Base-by-base conservation (phyloP, 2,888 invertebrate species). In the Spodoptera littoralis region DNA sequence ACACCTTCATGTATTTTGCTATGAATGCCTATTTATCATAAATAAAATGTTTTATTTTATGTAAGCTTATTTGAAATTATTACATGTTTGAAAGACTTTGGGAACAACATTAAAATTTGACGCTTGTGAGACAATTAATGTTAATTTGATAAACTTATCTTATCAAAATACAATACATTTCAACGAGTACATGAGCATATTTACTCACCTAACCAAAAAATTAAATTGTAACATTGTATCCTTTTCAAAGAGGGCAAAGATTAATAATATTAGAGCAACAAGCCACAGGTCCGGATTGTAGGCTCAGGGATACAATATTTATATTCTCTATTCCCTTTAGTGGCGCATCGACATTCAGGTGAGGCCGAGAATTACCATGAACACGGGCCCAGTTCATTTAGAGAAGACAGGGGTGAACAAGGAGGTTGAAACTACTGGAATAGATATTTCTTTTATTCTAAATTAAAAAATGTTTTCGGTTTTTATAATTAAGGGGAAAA, bases 341-440 rank as follows among this genome's bases (percentile, higher is more conserved):
- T 76, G 80, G 82, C 84, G 80, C 86, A 88, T 89, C 86, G 84
- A 84, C 87, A 90, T 89, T 88, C 89, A 90, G 88, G 90, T 89
- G 86, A 87, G 88, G 81, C 84, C 84, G 84, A 82, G 88, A 88
- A 92, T 92, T 92, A 91, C 88, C 91, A 91, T 92, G 90, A 90
- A 90, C 90, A 90, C 73, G 85, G 86, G 80, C 84, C 84, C 83
- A 86, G 88, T 90, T 91, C 88, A 88, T 90, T 91, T 89, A 84
- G 84, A 85, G 78, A 83, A 88, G 83, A 84, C 85, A 80, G 75
- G 78, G 81, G 79, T 80, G 63, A 65, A 64, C 82, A 67, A 49
- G 8, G 81, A 71, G 60, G 50, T 79, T 76, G 3, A 56, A 11
- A 46, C 44, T 11, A 60, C 86, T 84, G 59, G 84, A 88, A 77